Conservation (phyloP, 2,888 invertebrate species). For the Drosophila crucigera region DNA sequence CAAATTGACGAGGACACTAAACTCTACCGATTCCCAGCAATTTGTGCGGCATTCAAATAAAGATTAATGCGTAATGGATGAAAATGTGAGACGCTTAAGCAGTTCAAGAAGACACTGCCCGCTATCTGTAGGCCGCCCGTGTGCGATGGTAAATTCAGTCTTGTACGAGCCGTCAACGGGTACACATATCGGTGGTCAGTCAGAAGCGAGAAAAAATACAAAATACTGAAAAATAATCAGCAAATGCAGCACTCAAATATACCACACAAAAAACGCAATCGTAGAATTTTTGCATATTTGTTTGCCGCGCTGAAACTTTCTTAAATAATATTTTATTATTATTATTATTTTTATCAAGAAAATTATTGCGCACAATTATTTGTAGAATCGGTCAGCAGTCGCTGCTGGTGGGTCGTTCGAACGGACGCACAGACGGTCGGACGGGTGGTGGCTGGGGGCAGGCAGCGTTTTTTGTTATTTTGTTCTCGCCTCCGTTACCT, state of each 20-base stretch:
- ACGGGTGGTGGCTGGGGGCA: conserved; percentile 28
- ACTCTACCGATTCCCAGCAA: conserved; percentile 21
- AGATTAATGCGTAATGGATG: conserved; percentile 46
- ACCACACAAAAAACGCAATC: conserved; percentile 32
- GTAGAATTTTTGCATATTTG: conserved; percentile 44
- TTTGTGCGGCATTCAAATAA: conserved; percentile 51
- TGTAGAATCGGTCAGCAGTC: conserved; percentile 53
- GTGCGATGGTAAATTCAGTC: conserved; percentile 87
- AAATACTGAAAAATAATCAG: conserved; percentile 59
- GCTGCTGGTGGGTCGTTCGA: conserved; percentile 33
- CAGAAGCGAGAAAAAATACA: conserved; percentile 35
- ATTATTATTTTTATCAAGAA: conserved; percentile 43
- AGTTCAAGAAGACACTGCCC: conserved; percentile 86
- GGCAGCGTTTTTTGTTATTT: conserved; percentile 53
- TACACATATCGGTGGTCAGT: conserved; percentile 85
- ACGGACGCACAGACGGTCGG: background rate
- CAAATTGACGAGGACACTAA: conserved; percentile 52
- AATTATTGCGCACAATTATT: conserved; percentile 59
- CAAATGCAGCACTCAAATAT: conserved; percentile 47
- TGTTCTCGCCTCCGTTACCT: conserved; percentile 55
- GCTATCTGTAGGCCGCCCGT: conserved; percentile 89
- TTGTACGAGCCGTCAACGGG: conserved; percentile 87
- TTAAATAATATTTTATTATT: conserved; percentile 46
- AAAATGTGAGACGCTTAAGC: conserved; percentile 67
- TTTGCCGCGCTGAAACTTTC: conserved; percentile 36